Base-by-base conservation (phyloP, 2,113 vertebrate species). In the Brienomyrus brachyistius region DNA sequence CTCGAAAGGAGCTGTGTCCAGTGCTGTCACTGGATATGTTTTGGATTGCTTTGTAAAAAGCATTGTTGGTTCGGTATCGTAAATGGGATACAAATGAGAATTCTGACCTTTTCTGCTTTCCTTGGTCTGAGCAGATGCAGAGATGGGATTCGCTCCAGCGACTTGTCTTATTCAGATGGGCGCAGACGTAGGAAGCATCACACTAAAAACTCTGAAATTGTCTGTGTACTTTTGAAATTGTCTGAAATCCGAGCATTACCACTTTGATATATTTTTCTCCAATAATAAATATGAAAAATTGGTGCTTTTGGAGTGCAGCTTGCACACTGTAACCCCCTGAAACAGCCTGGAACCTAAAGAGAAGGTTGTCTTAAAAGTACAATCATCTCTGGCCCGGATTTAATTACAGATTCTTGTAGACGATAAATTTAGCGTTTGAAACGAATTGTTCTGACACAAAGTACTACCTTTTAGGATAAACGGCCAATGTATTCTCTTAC, bases 31-130 rank as follows among this genome's bases (percentile, higher is more conserved):
- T 59, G 88, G 89, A 88, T 91, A 90, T 91, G 89, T 90, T 92
- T 90, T 52, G 70, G 89, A 93, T 92, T 92, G 90, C 80, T 88
- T 91, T 82, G 56, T 66, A 88, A 91, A 92, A 83, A 90, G 59
- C 82, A 45, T 40, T 90, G 89, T 84, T 90, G 85, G 88, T 89
- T 89, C 45, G 15, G 43, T 87, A 89, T 91, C 84, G 82, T 47
- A 87, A 89, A 88, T 83, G 47, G 59, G 85, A 54, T 43, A 88
- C 84, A 90, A 86, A 89, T 86, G 56, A 86, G 88, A 77, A 70
- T 21, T 85, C 31, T 27, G 48, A 47, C 83, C 35, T 50, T 27
- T 40, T 77, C 4, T 21, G 56, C 47, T 45, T 77, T 19, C n/a
- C 56, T 35, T 74, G 23, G 9, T 47, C 51, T 74, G 43, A 66